phyloP scores from a whole-genome alignment of 35 echinoderm and acorn worm species.

The Strongylocentrotus purpuratus region DNA sequence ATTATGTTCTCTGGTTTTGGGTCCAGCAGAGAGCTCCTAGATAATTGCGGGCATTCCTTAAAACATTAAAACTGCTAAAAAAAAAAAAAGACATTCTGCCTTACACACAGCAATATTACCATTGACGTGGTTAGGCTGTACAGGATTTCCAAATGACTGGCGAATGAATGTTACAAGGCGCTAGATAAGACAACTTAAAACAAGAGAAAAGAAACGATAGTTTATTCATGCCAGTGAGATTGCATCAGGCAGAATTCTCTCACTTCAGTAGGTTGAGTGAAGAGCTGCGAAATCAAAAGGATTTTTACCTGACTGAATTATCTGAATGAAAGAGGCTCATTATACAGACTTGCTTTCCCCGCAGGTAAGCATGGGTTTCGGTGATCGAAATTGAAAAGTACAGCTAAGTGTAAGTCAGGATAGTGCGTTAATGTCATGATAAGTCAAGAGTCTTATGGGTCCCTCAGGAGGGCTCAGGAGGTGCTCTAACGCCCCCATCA shows the following conservation, averaged over 20 bases:
- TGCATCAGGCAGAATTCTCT: too few relatives aligned
- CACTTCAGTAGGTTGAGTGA: too few relatives aligned
- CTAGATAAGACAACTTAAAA: neutral
- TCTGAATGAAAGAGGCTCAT: neutral
- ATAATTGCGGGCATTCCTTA: too few relatives aligned
- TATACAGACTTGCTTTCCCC: neutral
- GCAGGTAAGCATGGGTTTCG: neutral
- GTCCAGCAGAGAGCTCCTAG: too few relatives aligned
- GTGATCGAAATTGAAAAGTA: neutral
- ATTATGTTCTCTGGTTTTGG: too few relatives aligned
- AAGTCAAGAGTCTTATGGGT: neutral
- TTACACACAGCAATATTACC: too few relatives aligned
- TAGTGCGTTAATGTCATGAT: slow-evolving; percentile 1
- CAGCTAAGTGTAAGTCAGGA: neutral
- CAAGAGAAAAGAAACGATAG: neutral
- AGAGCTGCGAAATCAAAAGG: neutral
- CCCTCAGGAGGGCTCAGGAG: neutral
- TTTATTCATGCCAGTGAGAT: neutral
- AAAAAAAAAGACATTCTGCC: too few relatives aligned
- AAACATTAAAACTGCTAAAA: too few relatives aligned
- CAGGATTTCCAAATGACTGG: neutral
- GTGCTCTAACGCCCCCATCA: neutral
- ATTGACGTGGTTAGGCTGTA: too few relatives aligned
- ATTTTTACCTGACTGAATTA: neutral
- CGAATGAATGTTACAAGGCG: neutral